Percentiles rank a stretch among this genome's conserved stretches.
phyloP scores from a whole-genome alignment of 2,888 invertebrate genomes.

The Ptychoptera albimana region DNA sequence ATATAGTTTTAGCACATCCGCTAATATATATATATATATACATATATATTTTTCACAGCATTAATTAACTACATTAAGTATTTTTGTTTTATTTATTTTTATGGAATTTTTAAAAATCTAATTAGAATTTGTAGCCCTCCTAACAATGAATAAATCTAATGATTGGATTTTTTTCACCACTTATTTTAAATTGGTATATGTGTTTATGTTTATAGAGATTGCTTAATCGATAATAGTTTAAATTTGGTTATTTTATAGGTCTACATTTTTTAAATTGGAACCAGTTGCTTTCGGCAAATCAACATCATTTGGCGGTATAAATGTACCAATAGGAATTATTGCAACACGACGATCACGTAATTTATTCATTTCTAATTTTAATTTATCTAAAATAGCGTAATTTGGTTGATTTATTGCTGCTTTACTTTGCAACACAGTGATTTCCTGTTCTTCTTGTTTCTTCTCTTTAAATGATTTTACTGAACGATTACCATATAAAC shows the following conservation, averaged over 20 bases:
- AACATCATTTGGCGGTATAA: constrained; percentile 43
- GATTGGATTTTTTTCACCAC: too few relatives aligned
- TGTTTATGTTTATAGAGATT: too few relatives aligned
- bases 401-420: constrained; percentile 84
- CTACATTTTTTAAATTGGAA: constrained; percentile 64
- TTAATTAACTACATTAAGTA: too few relatives aligned
- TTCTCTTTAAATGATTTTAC: constrained; percentile 84
- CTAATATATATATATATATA: too few relatives aligned
- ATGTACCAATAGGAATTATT: constrained; percentile 45
- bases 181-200: too few relatives aligned
- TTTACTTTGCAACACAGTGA: constrained; percentile 75
- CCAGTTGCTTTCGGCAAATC: constrained; percentile 54
- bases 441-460: constrained; percentile 83
- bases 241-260: constrained; percentile 34
- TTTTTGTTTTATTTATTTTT: too few relatives aligned
- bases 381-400: constrained; percentile 73
- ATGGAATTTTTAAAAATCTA: too few relatives aligned
- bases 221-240: too few relatives aligned
- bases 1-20: too few relatives aligned
- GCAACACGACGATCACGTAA: constrained; percentile 46
- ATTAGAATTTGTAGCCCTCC: too few relatives aligned
- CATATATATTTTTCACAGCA: too few relatives aligned
- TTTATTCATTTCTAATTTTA: constrained; percentile 67
- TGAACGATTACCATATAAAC: constrained; percentile 83
- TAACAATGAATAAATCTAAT: too few relatives aligned